Conservation (phyloP, 2,797 vertebrate genomes). For the Thunnus albacares region DNA sequence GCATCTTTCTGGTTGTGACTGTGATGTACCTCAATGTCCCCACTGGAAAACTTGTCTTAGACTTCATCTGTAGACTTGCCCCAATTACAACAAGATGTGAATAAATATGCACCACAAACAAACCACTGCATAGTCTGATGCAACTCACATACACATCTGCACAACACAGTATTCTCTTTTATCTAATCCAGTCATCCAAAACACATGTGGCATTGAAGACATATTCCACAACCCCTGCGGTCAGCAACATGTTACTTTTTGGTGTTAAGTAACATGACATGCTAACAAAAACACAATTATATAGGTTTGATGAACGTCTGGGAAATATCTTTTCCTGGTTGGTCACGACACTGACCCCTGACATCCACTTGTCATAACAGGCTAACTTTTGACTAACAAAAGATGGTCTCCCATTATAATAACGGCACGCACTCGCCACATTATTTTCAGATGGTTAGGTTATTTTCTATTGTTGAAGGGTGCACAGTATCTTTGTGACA, state of each 20-base stretch:
- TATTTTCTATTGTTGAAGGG: conserved; percentile 8
- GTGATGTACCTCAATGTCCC: conserved; percentile 19
- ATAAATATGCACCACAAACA: conserved; percentile 11
- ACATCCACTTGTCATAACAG: neutral
- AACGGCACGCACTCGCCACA: neutral
- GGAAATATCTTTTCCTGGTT: neutral
- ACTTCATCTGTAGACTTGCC: neutral
- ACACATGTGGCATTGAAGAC: neutral
- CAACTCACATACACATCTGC: neutral
- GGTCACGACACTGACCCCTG: too few relatives aligned
- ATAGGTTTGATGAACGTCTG: neutral
- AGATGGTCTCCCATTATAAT: neutral
- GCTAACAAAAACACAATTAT: neutral
- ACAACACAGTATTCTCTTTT: neutral
- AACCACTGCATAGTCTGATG: neutral
- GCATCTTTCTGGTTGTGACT: conserved; percentile 1
- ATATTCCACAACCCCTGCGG: neutral
- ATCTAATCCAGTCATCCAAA: conserved; percentile 20
- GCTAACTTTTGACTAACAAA: too few relatives aligned
- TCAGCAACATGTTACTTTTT: too few relatives aligned
- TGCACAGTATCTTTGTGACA: conserved; percentile 24
- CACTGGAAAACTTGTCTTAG: conserved; percentile 14
- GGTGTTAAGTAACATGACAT: neutral
- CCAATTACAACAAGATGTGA: conserved; percentile 6
- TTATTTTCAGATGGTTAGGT: neutral